Evolutionary conservation across 2,797 vertebrate species (phyloP), one percentile per base, ranked within the genome.

Genomic region (Dromococcyx pavoninus): DNA sequence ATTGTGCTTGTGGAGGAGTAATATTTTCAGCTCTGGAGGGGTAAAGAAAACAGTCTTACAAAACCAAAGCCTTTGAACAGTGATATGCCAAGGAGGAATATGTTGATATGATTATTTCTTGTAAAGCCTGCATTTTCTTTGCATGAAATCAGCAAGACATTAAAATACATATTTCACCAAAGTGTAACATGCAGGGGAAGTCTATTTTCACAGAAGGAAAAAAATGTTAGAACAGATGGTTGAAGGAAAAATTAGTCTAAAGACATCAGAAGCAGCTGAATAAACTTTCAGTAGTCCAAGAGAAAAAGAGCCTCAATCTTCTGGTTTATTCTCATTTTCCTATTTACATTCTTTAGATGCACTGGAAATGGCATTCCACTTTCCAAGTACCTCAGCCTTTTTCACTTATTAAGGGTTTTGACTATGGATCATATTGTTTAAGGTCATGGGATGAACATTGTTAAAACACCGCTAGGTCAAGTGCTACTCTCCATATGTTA

Each of bases 221-320:
- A 51, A 69, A 92, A 98, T 98, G 96, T 96, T 96, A 97, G 98
- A 98, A 96, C 98, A 99, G 98, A 99, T 98, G 98, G 98, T 94
- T 96, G 97, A 97, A 95, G 67, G 94, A 97, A 96, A 97, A 93
- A 95, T 88, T 98, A 98, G 97, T 98, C 97, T 98, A 98, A 95
- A 98, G 95, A 98, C 97, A 98, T 98, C 97, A 98, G 98, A 98
- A 98, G 97, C 98, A 98, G 98, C 98, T 98, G 98, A 98, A 97
- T 97, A 98, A 98, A 98, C 97, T 97, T 98, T 97, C 96, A 92
- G 89, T 95, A 97, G 97, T 94, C 94, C 95, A 76, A 92, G 86
- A 89, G 41, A 86, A 84, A 89, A 88, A 93, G 85, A 95, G 81
- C 77, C 58, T 95, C 88, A 94, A 93, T 90, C 90, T 94, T 86